A percentile compares a stretch with the other conserved stretches of the same genome.
Conservation (phyloP, 2,113 vertebrate species). For the Calidris pugnax region DNA sequence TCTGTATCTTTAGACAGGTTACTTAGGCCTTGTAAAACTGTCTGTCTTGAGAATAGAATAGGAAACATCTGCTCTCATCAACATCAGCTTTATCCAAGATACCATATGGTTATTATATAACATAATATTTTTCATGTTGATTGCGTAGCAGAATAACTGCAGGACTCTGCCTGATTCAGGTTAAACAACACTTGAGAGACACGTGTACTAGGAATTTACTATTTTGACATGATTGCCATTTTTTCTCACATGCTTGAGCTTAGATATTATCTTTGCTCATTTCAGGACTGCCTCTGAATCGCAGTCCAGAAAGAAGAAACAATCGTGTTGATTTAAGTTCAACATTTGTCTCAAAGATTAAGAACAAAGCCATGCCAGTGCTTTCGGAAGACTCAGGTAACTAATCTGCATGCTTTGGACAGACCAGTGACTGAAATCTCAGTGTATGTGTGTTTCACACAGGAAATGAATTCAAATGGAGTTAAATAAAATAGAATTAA, state of each 20-base stretch:
- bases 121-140: background rate
- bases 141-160: background rate
- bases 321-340: background rate
- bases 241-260: background rate
- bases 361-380: slow-evolving; percentile 83
- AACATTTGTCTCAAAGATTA: background rate
- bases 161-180: background rate
- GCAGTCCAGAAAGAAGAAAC: background rate
- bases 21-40: background rate
- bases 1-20: background rate
- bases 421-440: background rate
- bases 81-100: background rate
- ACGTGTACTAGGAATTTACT: background rate
- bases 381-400: slow-evolving; percentile 87
- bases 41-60: background rate
- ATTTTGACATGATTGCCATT: background rate
- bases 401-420: background rate
- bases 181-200: background rate
- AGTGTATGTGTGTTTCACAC: background rate
- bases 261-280: background rate
- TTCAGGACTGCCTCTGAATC: slow-evolving; percentile 9
- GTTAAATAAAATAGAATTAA: background rate
- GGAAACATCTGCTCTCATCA: background rate
- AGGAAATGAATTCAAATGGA: background rate
- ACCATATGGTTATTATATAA: background rate